phyloP scores from a whole-genome alignment of 2,797 vertebrate species.

The Betta splendens region DNA sequence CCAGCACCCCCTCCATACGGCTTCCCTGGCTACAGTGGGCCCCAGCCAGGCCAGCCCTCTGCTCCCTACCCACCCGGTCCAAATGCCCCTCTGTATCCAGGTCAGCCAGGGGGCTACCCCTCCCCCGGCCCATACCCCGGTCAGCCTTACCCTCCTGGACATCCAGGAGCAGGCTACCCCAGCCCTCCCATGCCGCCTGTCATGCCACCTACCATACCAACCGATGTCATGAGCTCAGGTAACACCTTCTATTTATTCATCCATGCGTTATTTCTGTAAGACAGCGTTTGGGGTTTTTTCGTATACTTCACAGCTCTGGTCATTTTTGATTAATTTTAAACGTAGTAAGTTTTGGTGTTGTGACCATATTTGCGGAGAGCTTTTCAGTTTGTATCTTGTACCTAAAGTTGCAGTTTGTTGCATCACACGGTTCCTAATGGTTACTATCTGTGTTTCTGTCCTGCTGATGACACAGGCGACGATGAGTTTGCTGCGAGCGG shows the following conservation, averaged over 20 bases:
- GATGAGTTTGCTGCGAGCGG: conserved; percentile 77
- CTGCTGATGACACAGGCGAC: conserved; percentile 63
- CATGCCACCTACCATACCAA: conserved; percentile 71
- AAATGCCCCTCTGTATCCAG: conserved; percentile 52
- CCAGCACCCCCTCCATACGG: conserved; percentile 75
- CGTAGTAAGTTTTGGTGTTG: not conserved
- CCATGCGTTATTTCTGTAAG: not conserved
- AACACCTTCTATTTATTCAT: too few relatives aligned
- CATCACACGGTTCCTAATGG: not conserved
- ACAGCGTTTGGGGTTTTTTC: too few relatives aligned
- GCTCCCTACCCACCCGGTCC: conserved; percentile 65
- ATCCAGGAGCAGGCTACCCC: conserved; percentile 68
- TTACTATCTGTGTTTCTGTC: conserved; percentile 9
- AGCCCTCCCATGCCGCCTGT: conserved; percentile 70
- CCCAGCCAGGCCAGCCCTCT: conserved; percentile 58
- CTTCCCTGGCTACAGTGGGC: conserved; percentile 64
- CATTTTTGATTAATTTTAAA: not conserved
- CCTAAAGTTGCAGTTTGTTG: not conserved
- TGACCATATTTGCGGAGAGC: not conserved
- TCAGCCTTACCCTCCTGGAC: conserved; percentile 70
- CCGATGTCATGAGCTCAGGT: conserved; percentile 73
- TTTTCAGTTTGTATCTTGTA: too few relatives aligned
- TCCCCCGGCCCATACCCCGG: conserved; percentile 64
- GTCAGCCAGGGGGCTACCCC: conserved; percentile 59
- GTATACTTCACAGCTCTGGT: too few relatives aligned